Conservation (phyloP, 2,888 invertebrate species). For the Volucella bombylans region DNA sequence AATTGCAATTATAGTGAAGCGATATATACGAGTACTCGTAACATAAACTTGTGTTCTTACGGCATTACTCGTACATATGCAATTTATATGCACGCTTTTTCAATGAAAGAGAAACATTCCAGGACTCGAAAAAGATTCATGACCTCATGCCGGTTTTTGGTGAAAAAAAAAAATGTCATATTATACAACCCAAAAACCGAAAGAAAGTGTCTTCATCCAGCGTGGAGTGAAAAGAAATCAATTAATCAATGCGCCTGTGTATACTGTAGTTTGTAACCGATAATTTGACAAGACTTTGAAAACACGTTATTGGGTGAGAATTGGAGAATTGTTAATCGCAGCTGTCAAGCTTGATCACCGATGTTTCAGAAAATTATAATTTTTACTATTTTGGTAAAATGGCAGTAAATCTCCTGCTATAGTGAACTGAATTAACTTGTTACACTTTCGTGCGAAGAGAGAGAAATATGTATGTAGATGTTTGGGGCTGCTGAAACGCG, state of each 20-base stretch:
- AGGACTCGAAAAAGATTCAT: slow-evolving; percentile 22
- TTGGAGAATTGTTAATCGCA: slow-evolving; percentile 11
- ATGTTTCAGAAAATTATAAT: too few species aligned
- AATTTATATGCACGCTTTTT: background rate
- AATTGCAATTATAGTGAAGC: slow-evolving; percentile 11
- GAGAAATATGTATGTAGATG: too few species aligned
- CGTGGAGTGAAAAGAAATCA: slow-evolving; percentile 7
- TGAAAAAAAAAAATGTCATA: background rate
- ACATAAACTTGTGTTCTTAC: slow-evolving; percentile 23
- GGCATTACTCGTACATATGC: slow-evolving; percentile 1
- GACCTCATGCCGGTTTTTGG: slow-evolving; percentile 3
- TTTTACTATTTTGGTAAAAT: too few species aligned
- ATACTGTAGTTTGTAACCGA: slow-evolving; percentile 8
- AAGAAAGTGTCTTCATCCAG: background rate
- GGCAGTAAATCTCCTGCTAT: too few species aligned
- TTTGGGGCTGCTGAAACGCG: too few species aligned
- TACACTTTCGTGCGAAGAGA: too few species aligned
- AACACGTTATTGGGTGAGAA: slow-evolving; percentile 38
- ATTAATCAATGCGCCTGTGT: slow-evolving; percentile 19
- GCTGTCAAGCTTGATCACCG: background rate
- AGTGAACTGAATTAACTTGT: too few species aligned
- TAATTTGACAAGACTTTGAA: slow-evolving; percentile 21
- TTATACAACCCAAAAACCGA: slow-evolving; percentile 26
- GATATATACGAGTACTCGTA: background rate
- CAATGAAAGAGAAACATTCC: slow-evolving; percentile 29